These are phyloP conservation scores for Omphaloscelis lunosa DNA, from an alignment of 2,888 invertebrate genomes.

Conservation along the genomic window DNA sequence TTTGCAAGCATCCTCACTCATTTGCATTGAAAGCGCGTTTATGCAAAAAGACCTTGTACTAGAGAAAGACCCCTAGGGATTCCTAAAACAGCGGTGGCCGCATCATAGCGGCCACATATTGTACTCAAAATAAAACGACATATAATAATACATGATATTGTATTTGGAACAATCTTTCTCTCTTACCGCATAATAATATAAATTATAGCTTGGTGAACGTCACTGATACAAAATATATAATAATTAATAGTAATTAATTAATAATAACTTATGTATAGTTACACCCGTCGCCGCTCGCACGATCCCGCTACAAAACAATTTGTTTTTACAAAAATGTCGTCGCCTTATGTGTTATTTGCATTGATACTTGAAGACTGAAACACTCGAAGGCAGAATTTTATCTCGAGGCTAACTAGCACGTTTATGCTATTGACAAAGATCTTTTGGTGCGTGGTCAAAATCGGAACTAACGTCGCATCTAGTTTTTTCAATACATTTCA, in stretches of 20 bases:
- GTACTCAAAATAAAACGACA: conserved; percentile 50
- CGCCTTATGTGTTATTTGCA: conserved; percentile 68
- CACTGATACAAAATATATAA: conserved; percentile 88
- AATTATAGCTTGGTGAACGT: conserved; percentile 85
- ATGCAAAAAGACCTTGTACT: neutral
- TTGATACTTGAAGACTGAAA: conserved; percentile 40
- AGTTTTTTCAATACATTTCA: neutral
- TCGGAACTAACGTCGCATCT: neutral
- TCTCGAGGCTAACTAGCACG: neutral
- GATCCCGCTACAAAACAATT: conserved; percentile 73
- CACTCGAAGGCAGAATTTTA: conserved; percentile 13
- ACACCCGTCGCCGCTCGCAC: conserved; percentile 73
- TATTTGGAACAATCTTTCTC: conserved; percentile 86
- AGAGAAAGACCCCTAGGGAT: neutral
- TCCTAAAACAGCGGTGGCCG: neutral
- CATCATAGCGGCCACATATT: neutral
- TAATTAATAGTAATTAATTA: conserved; percentile 75
- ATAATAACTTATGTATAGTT: conserved; percentile 83
- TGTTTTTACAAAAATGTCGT: conserved; percentile 69
- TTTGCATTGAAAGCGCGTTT: neutral
- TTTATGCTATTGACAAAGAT: neutral
- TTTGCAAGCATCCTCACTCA: neutral
- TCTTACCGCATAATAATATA: conserved; percentile 85
- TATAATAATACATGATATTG: conserved; percentile 84
- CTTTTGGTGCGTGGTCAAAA: neutral